phyloP scores from a whole-genome alignment of 1,140 invertebrate species.

The Drosophila orena region DNA sequence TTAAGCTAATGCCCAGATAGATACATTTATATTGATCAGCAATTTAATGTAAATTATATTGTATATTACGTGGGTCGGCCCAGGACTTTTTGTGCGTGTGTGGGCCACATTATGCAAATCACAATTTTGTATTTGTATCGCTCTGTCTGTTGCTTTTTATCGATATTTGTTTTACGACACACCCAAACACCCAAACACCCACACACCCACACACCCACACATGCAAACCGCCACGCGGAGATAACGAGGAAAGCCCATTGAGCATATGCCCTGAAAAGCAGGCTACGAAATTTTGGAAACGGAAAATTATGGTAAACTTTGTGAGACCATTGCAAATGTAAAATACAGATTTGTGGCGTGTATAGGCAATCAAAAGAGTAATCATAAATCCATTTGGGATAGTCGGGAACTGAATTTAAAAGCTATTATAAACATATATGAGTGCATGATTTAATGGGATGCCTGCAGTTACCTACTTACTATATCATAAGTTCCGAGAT shows the following conservation, averaged over 20 bases:
- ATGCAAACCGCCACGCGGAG: slow-evolving; percentile 5
- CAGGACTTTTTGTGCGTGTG: slow-evolving; percentile 23
- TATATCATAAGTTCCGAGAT: neutral
- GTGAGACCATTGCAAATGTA: slow-evolving; percentile 41
- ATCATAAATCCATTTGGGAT: slow-evolving; percentile 23
- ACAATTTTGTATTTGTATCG: slow-evolving; percentile 51
- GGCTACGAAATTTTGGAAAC: slow-evolving; percentile 33
- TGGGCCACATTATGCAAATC: slow-evolving; percentile 74
- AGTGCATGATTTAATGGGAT: too few species aligned
- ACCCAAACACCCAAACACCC: slow-evolving; percentile 19
- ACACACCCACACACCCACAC: slow-evolving; percentile 20
- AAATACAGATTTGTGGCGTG: slow-evolving; percentile 35
- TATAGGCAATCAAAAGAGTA: slow-evolving; percentile 1
- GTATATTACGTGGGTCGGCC: slow-evolving; percentile 54
- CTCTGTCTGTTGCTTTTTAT: slow-evolving; percentile 79
- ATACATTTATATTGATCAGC: slow-evolving; percentile 83
- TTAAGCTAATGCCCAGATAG: slow-evolving; percentile 77
- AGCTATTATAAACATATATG: slow-evolving; percentile 11
- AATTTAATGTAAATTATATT: slow-evolving; percentile 83
- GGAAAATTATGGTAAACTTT: slow-evolving; percentile 43
- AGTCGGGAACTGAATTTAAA: slow-evolving; percentile 12
- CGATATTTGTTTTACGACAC: slow-evolving; percentile 71
- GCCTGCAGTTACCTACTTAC: too few species aligned
- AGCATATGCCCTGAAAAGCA: slow-evolving; percentile 37
- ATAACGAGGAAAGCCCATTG: slow-evolving; percentile 28